These are phyloP conservation scores for Cheilosia urbana DNA, from an alignment of 2,888 invertebrate species.

Conservation along the genomic window DNA sequence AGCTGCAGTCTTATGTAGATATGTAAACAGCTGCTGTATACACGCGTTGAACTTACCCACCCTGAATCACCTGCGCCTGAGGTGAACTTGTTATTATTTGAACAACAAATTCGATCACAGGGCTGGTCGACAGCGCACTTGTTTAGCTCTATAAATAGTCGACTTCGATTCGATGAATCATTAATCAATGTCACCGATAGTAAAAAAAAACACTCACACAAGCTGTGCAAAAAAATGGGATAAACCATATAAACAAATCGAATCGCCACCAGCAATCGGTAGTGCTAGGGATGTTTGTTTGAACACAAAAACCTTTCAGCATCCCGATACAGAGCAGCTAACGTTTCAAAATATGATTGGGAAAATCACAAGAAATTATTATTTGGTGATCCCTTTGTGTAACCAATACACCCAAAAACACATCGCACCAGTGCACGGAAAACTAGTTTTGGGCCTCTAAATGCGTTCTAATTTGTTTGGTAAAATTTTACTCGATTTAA, in stretches of 20 bases:
- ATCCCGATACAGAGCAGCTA: background rate
- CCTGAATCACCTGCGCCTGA: constrained; percentile 50
- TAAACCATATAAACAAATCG: constrained; percentile 41
- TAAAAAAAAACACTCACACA: constrained; percentile 5
- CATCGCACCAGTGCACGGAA: background rate
- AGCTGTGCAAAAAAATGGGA: constrained; percentile 9
- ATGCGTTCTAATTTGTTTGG: constrained; percentile 23
- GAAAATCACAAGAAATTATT: constrained; percentile 7
- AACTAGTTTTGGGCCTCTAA: constrained; percentile 6
- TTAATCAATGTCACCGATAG: constrained; percentile 25
- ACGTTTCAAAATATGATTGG: background rate
- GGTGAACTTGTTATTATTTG: constrained; percentile 46
- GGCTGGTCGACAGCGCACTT: constrained; percentile 38
- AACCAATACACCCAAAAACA: background rate
- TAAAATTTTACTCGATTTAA: constrained; percentile 17
- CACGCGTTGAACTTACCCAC: constrained; percentile 26
- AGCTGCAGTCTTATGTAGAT: background rate
- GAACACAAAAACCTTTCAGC: background rate
- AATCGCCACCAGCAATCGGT: constrained; percentile 16
- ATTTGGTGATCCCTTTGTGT: constrained; percentile 16
- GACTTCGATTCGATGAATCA: constrained; percentile 28
- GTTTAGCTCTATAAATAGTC: constrained; percentile 40
- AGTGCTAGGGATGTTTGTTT: too few relatives aligned
- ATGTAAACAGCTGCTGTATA: constrained; percentile 13
- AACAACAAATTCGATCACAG: constrained; percentile 51